Conservation (phyloP, 2,113 vertebrate species). For the Platysternon megacephalum region DNA sequence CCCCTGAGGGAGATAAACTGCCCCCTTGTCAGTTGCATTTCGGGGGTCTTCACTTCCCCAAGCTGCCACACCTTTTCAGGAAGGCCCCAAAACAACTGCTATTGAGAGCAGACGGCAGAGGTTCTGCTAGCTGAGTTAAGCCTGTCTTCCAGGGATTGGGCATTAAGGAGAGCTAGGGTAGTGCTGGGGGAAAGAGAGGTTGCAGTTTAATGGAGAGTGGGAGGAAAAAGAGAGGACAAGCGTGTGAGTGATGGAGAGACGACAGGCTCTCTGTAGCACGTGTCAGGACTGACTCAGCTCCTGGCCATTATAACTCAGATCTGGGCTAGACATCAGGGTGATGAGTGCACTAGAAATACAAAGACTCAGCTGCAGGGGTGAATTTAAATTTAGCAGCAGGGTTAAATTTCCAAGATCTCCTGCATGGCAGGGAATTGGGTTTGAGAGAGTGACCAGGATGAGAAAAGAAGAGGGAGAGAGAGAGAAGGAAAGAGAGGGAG, state of each 20-base stretch:
- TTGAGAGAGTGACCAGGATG: neutral
- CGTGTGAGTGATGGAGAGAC: neutral
- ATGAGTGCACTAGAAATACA: neutral
- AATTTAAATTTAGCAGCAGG: neutral
- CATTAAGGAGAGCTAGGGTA: neutral
- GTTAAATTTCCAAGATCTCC: neutral
- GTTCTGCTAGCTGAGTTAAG: neutral
- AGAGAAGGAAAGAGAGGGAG: neutral
- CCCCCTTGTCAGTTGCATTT: neutral
- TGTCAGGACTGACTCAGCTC: neutral
- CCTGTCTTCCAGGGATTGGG: neutral
- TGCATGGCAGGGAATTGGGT: neutral
- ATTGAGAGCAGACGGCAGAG: neutral
- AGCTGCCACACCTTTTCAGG: neutral
- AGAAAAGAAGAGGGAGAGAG: neutral
- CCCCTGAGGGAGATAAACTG: neutral
- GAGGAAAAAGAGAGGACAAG: neutral
- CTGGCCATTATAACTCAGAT: neutral
- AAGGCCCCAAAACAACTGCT: neutral
- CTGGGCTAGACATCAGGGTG: neutral
- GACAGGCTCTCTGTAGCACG: neutral
- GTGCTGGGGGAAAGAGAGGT: rapidly evolving
- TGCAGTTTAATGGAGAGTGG: neutral
- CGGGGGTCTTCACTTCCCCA: neutral
- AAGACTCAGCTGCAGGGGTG: neutral